Conservation (phyloP, 2,797 vertebrate genomes). For the Garrulus glandarius region DNA sequence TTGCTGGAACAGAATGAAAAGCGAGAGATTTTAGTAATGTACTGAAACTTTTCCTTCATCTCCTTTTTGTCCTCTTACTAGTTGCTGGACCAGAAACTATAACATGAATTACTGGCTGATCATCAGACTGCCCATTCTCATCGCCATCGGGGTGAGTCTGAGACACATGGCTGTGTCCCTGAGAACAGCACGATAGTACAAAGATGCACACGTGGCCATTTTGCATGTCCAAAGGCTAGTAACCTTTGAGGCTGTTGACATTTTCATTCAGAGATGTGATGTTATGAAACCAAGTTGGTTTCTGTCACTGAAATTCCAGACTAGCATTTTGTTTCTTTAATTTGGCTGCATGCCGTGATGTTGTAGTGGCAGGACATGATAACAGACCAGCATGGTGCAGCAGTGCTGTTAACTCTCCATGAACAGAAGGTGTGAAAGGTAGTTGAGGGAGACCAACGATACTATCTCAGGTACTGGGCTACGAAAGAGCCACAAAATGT, state of each 20-base stretch:
- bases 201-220: not conserved
- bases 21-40: not conserved
- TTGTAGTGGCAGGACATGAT: not conserved
- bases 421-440: not conserved
- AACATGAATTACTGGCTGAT: slow-evolving; percentile 99
- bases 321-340: not conserved
- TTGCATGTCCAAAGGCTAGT: not conserved
- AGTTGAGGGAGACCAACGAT: not conserved
- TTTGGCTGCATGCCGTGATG: not conserved
- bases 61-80: slow-evolving; percentile 46
- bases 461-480: not conserved
- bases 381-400: not conserved
- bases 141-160: slow-evolving; percentile 90
- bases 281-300: not conserved
- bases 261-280: slow-evolving; percentile 13
- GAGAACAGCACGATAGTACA: not conserved
- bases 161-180: fast-evolving
- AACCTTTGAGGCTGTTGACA: not conserved
- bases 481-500: not conserved
- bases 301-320: not conserved
- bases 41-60: not conserved
- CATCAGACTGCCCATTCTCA: slow-evolving; percentile 91
- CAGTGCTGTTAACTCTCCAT: not conserved
- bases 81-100: slow-evolving; percentile 94
- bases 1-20: slow-evolving; percentile 9